Conservation (phyloP, 2,888 invertebrate genomes). For the Apamea crenata region DNA sequence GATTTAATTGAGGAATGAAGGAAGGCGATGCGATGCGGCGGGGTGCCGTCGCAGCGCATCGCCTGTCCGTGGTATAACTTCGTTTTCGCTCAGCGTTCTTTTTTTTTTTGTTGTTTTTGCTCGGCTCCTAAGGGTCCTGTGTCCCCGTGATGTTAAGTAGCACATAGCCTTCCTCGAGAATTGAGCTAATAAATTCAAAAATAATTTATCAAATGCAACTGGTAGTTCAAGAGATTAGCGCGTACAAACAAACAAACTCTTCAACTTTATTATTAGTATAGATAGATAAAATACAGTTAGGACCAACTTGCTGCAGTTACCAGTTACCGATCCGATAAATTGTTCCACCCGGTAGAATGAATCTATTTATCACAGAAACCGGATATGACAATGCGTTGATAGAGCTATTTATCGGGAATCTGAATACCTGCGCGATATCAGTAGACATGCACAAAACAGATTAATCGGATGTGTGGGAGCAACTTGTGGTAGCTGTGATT, state of each 20-base stretch:
- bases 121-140: too few relatives aligned
- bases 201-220: too few relatives aligned
- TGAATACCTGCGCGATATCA: slow-evolving; percentile 32
- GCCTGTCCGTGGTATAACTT: background rate
- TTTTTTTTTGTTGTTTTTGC: background rate
- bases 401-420: slow-evolving; percentile 54
- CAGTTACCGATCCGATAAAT: slow-evolving; percentile 37
- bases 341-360: slow-evolving; percentile 20
- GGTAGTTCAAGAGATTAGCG: background rate
- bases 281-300: slow-evolving; percentile 1
- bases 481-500: slow-evolving; percentile 15
- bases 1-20: too few relatives aligned
- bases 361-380: slow-evolving; percentile 51
- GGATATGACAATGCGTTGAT: slow-evolving; percentile 52
- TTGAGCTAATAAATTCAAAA: too few relatives aligned
- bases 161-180: too few relatives aligned
- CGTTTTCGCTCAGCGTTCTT: background rate
- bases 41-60: too few relatives aligned
- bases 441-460: slow-evolving; percentile 17
- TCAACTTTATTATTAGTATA: too few relatives aligned
- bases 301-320: slow-evolving; percentile 10
- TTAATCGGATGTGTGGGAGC: slow-evolving; percentile 18
- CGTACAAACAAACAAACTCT: too few relatives aligned
- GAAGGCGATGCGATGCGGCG: too few relatives aligned
- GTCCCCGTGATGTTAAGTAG: too few relatives aligned